Evolutionary conservation across 2,888 invertebrate species (phyloP).

Genomic region (Oligia latruncula): DNA sequence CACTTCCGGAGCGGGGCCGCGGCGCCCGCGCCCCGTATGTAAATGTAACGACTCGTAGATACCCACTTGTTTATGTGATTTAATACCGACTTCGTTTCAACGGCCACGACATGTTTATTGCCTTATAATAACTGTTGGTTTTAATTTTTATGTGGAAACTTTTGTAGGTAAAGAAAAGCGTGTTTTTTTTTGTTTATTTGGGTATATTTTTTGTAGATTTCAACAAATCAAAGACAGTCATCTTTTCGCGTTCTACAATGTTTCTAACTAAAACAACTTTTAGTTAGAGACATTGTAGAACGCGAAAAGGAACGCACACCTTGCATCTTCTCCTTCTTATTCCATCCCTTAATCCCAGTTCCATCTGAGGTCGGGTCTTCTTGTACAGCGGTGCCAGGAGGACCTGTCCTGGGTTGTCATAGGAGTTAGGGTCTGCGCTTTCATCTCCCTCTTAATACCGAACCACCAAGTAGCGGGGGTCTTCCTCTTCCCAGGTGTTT

Average conservation of each 20-base stretch:
- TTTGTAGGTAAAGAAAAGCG: background rate
- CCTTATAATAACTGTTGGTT: constrained; percentile 59
- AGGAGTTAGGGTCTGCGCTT: too few species aligned
- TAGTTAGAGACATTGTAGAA: background rate
- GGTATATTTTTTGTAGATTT: too few species aligned
- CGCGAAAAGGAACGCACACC: background rate
- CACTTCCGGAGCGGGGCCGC: constrained; percentile 51
- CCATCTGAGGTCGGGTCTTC: too few species aligned
- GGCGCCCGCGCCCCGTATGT: constrained; percentile 67
- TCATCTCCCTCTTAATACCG: too few species aligned
- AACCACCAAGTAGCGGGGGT: too few species aligned
- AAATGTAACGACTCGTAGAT: constrained; percentile 65
- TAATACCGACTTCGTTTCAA: constrained; percentile 65
- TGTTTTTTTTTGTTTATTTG: background rate
- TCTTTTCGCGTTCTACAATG: too few species aligned
- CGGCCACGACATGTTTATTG: constrained; percentile 60
- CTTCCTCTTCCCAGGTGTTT: too few species aligned
- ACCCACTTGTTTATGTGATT: constrained; percentile 71
- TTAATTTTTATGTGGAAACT: constrained; percentile 56
- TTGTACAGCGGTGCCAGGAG: too few species aligned
- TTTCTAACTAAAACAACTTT: too few species aligned
- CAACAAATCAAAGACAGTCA: too few species aligned
- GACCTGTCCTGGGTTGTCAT: too few species aligned
- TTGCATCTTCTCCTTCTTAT: background rate
- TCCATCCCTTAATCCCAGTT: too few species aligned